These are phyloP conservation scores for Dascyllus trimaculatus DNA, from an alignment of 2,113 vertebrate species.

Conservation along the genomic window DNA sequence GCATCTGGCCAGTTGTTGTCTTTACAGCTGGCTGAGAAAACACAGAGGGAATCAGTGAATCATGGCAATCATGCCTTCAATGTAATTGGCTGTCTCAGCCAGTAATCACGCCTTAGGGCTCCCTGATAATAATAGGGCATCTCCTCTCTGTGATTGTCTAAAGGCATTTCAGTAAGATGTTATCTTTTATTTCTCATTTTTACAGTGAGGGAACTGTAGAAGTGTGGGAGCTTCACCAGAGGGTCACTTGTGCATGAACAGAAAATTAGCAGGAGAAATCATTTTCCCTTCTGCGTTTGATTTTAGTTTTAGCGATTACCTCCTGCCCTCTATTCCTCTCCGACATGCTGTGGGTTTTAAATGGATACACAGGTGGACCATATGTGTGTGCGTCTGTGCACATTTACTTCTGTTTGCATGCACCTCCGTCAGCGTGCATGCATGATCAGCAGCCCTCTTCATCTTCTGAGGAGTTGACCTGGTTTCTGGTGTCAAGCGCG, in stretches of 20 bases:
- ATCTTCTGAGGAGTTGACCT: slow-evolving; percentile 69
- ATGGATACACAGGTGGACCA: slow-evolving; percentile 14
- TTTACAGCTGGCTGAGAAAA: slow-evolving; percentile 57
- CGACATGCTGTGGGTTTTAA: slow-evolving; percentile 21
- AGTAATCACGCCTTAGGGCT: slow-evolving; percentile 59
- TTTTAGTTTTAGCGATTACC: slow-evolving; percentile 53
- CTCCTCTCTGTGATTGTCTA: slow-evolving; percentile 59
- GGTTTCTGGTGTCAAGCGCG: slow-evolving; percentile 69
- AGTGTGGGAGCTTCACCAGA: background rate
- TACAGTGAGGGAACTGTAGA: slow-evolving; percentile 22
- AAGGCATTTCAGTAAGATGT: slow-evolving; percentile 55
- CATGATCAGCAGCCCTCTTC: slow-evolving; percentile 50
- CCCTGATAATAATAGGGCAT: slow-evolving; percentile 59
- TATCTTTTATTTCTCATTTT: slow-evolving; percentile 3
- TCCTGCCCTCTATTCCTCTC: slow-evolving; percentile 34
- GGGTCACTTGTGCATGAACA: slow-evolving; percentile 46
- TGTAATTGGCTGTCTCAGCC: slow-evolving; percentile 66
- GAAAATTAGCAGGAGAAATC: slow-evolving; percentile 52
- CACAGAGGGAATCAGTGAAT: slow-evolving; percentile 53
- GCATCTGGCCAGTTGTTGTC: slow-evolving; percentile 59
- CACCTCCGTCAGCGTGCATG: slow-evolving; percentile 1
- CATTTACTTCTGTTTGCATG: slow-evolving; percentile 2
- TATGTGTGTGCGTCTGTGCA: background rate
- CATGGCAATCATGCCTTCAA: slow-evolving; percentile 58
- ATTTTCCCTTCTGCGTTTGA: slow-evolving; percentile 28